A percentile compares a stretch with the other conserved stretches of the same genome.
These are phyloP conservation scores for Eupristina koningsbergeri DNA, from an alignment of 1,140 invertebrate genomes.

Conservation along the genomic window DNA sequence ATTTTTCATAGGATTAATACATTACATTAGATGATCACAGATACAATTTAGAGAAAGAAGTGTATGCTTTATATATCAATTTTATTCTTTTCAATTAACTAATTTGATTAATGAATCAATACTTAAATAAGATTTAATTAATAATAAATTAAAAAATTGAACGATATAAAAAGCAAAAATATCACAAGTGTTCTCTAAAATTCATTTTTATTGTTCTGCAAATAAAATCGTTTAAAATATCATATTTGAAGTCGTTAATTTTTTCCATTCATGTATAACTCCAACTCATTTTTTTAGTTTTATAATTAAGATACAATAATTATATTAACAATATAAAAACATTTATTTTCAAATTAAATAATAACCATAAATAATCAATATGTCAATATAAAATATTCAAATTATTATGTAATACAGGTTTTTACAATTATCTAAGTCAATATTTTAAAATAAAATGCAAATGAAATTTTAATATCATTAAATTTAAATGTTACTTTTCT, in stretches of 20 bases:
- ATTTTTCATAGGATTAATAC: slow-evolving; percentile 38
- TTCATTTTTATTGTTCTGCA: slow-evolving; percentile 44
- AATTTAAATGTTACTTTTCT: slow-evolving; percentile 14
- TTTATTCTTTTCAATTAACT: slow-evolving; percentile 12
- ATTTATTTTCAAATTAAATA: slow-evolving; percentile 43
- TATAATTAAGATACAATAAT: slow-evolving; percentile 18
- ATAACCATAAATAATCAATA: slow-evolving; percentile 23
- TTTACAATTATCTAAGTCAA: neutral
- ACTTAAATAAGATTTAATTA: slow-evolving; percentile 33
- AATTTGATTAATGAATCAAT: neutral
- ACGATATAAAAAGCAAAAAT: slow-evolving; percentile 13
- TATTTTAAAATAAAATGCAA: slow-evolving; percentile 26
- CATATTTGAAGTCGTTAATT: neutral
- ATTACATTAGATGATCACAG: slow-evolving; percentile 42
- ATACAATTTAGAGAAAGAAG: slow-evolving; percentile 28
- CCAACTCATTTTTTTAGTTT: slow-evolving; percentile 5
- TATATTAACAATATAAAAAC: slow-evolving; percentile 28
- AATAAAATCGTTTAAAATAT: slow-evolving; percentile 48
- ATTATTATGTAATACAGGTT: slow-evolving; percentile 11
- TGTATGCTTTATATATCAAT: slow-evolving; percentile 34
- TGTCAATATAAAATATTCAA: neutral
- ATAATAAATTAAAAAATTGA: slow-evolving; percentile 22
- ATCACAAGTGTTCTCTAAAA: slow-evolving; percentile 30
- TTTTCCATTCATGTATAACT: neutral
- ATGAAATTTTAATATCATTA: neutral